Evolutionary conservation across 2,888 invertebrate genomes (phyloP).

Genomic region (Julus scanicus): DNA sequence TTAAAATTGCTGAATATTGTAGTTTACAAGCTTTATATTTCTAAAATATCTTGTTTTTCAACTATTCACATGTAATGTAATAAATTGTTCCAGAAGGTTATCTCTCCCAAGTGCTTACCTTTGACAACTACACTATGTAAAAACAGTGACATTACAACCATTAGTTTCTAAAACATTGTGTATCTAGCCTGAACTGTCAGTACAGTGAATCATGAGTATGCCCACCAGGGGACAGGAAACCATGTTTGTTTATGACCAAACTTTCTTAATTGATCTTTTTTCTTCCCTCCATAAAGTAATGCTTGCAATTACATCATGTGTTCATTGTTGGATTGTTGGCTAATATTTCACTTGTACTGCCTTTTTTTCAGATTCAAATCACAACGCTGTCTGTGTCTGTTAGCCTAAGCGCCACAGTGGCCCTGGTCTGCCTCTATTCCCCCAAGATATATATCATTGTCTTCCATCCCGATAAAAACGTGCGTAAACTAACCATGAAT

Average conservation of each 20-base stretch:
- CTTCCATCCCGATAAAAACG: slow-evolving; percentile 79
- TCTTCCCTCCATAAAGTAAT: neutral
- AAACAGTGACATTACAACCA: too few species aligned
- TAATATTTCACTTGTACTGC: slow-evolving; percentile 35
- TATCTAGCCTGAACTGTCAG: too few species aligned
- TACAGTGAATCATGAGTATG: neutral
- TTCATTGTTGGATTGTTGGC: neutral
- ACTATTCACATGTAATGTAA: too few species aligned
- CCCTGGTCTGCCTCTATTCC: slow-evolving; percentile 76
- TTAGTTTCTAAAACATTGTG: too few species aligned
- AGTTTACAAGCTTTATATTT: too few species aligned
- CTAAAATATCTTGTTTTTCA: too few species aligned
- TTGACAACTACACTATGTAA: too few species aligned
- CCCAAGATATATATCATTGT: slow-evolving; percentile 79
- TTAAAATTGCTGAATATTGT: too few species aligned
- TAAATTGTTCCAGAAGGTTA: too few species aligned
- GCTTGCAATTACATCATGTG: neutral
- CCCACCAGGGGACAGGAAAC: neutral
- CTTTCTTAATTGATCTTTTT: neutral
- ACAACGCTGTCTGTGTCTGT: slow-evolving; percentile 78
- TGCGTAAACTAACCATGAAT: slow-evolving; percentile 70
- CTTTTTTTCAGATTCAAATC: slow-evolving; percentile 72
- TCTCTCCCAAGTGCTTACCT: too few species aligned
- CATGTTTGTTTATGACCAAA: neutral
- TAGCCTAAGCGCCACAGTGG: slow-evolving; percentile 76